phyloP scores from a whole-genome alignment of 2,113 vertebrate genomes.

The Nothocercus julius region DNA sequence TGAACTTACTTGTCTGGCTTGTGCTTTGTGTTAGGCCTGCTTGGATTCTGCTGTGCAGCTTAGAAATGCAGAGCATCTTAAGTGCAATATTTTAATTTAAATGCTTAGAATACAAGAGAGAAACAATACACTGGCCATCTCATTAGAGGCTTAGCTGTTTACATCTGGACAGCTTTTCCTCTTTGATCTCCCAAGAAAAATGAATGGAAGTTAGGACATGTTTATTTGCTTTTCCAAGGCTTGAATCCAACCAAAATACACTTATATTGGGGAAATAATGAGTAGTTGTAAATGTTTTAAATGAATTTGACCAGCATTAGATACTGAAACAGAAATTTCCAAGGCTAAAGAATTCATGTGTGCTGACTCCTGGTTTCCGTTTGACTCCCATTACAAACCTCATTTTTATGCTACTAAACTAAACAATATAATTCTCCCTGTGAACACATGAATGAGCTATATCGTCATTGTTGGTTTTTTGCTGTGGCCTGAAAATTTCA shows the following conservation, averaged over 20 bases:
- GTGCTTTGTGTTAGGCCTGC: slow-evolving; percentile 30
- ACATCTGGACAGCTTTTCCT: slow-evolving; percentile 32
- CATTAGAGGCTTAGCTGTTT: slow-evolving; percentile 50
- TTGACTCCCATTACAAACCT: slow-evolving; percentile 13
- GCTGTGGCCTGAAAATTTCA: not conserved
- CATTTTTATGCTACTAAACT: slow-evolving; percentile 6
- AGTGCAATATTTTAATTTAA: slow-evolving; percentile 43
- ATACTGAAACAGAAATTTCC: not conserved
- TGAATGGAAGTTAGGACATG: not conserved
- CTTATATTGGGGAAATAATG: not conserved
- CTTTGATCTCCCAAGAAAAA: slow-evolving; percentile 55
- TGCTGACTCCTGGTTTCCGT: slow-evolving; percentile 31
- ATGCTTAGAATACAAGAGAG: slow-evolving; percentile 39
- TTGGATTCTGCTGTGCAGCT: slow-evolving; percentile 10
- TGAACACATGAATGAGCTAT: not conserved
- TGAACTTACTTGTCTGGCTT: slow-evolving; percentile 37
- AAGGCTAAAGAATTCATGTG: slow-evolving; percentile 13
- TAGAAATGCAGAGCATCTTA: slow-evolving; percentile 4
- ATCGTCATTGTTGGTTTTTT: not conserved
- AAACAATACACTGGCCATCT: slow-evolving; percentile 47
- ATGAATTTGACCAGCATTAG: not conserved
- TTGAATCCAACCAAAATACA: slow-evolving; percentile 44
- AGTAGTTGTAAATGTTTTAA: not conserved
- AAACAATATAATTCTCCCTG: slow-evolving; percentile 22
- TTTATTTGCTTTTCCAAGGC: slow-evolving; percentile 44